Evolutionary conservation across 2,888 invertebrate species (phyloP).

Genomic region (Hyposoter didymator): DNA sequence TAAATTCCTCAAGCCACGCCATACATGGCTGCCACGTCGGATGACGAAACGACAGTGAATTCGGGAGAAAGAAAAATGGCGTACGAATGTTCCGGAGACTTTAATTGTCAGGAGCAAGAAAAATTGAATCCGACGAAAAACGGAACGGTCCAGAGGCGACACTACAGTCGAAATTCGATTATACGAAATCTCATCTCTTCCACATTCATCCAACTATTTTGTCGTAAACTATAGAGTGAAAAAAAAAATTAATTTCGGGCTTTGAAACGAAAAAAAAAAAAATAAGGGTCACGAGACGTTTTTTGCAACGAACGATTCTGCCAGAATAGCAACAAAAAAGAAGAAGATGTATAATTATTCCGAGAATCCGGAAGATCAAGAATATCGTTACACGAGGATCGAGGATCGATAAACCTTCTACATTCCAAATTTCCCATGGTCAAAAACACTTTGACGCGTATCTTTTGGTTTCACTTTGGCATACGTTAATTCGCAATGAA

Average conservation of each 20-base stretch:
- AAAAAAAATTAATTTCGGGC: neutral
- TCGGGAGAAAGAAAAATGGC: neutral
- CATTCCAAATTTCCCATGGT: slow-evolving; percentile 43
- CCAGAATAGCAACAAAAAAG: neutral
- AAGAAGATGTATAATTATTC: slow-evolving; percentile 9
- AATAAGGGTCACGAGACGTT: neutral
- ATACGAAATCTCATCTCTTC: no score
- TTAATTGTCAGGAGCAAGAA: neutral
- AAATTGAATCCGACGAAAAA: neutral
- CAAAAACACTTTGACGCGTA: slow-evolving; percentile 24
- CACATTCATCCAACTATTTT: neutral
- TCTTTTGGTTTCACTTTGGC: slow-evolving; percentile 11
- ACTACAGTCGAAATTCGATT: neutral
- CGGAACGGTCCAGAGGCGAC: neutral
- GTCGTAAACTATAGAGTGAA: neutral
- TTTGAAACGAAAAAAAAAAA: neutral
- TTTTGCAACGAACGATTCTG: slow-evolving; percentile 1
- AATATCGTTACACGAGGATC: slow-evolving; percentile 20
- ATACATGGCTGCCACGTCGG: neutral
- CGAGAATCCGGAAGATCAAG: slow-evolving; percentile 46
- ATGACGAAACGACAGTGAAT: neutral
- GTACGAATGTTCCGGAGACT: neutral
- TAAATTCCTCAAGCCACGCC: slow-evolving; percentile 10
- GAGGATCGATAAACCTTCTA: slow-evolving; percentile 26
- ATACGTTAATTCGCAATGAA: slow-evolving; percentile 2